Base-by-base conservation (phyloP, 1,140 invertebrate species). In the Tyrophagus putrescentiae region DNA sequence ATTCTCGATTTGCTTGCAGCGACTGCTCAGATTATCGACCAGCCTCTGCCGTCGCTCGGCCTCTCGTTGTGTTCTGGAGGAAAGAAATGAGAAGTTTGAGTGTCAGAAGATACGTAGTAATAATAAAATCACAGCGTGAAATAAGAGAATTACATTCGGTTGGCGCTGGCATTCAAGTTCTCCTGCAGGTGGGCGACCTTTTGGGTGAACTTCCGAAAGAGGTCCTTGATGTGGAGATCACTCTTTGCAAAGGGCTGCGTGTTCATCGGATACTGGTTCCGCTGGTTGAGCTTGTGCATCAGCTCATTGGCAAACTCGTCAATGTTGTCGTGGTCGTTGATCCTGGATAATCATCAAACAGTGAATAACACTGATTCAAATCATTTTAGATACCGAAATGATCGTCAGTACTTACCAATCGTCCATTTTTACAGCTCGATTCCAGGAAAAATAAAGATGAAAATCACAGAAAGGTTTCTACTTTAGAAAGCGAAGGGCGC, bases 1-100 rank as follows among this genome's bases (percentile, higher is more conserved):
- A 11, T 13, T 67, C 31, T 73, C 68, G 31, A 74, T 67, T 52
- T 72, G 70, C 64, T 70, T 70, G 52, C 70, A 69, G 62, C 71
- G 70, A 16, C 68, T 70, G 16, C 64, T 67, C 7, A 74, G 60
- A 29, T 67, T 66, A 65, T 74, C 72, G 6, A 73, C 63, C 65
- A 72, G 65, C 28, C 68, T 64, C 54, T 73, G 71, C 42, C 72
- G 54, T 34, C 72, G 52, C 33, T 74, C 71, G 27, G 70, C 67
- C 62, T 74, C 72, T 41, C 69, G 64, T 59, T 70, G 69, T 41
- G 71, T 72, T 58, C 72, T 73, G 25, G 4, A 6, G 4, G 21
- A n/a, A 6, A 23, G 18, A 48, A 18, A 48, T 11, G 7, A 23
- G 28, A 48, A 48, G 28, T 48, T 48, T 7, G 21, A 48, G 11